These are phyloP conservation scores for Drosophila setosimentum DNA, from an alignment of 2,888 invertebrate species.

Conservation along the genomic window DNA sequence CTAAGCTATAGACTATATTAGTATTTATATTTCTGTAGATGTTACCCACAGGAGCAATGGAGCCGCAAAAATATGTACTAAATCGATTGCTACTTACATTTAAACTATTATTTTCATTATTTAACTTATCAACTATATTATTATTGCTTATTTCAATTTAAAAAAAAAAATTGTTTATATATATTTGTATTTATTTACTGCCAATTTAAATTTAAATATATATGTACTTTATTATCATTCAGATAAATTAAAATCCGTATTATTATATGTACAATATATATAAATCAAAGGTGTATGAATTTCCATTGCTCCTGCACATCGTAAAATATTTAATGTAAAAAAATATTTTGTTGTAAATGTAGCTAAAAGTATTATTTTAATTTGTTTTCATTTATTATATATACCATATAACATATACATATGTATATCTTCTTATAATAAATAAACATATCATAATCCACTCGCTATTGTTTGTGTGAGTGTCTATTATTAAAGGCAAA, in stretches of 20 bases:
- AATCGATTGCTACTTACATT: background rate
- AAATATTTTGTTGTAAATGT: conserved; percentile 5
- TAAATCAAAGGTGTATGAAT: background rate
- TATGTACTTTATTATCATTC: too few relatives aligned
- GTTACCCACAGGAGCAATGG: conserved; percentile 13
- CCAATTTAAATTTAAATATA: background rate
- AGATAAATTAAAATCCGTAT: background rate
- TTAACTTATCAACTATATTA: background rate
- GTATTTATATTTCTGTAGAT: background rate
- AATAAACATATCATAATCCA: conserved; percentile 66
- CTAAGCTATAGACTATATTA: conserved; percentile 7
- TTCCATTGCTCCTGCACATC: conserved; percentile 17
- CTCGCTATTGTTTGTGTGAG: conserved; percentile 77
- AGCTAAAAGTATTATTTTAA: conserved; percentile 11
- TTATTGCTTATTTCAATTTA: background rate
- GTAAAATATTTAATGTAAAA: background rate
- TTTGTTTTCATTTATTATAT: conserved; percentile 18
- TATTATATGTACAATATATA: background rate
- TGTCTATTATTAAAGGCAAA: conserved; percentile 55
- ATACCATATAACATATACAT: conserved; percentile 26
- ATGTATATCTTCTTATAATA: conserved; percentile 21
- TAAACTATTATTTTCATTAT: background rate
- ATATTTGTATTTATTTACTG: background rate
- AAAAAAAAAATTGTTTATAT: too few relatives aligned
- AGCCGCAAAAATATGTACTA: background rate